Evolutionary conservation across 2,888 invertebrate genomes (phyloP).

Genomic region (Ochlodes sylvanus): DNA sequence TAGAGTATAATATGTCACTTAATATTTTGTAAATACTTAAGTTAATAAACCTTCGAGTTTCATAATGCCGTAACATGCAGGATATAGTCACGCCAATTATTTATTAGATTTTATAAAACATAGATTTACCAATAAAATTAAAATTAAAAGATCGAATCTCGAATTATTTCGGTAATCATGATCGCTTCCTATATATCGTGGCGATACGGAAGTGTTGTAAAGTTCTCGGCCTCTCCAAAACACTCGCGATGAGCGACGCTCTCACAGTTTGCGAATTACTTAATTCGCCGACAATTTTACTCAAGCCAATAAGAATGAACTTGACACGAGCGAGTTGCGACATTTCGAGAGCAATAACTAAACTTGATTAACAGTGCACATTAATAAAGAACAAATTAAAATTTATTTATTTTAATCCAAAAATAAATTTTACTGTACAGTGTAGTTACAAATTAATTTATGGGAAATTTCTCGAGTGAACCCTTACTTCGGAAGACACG

Average conservation of each 20-base stretch:
- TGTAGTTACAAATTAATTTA: too few species aligned
- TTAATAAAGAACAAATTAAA: not conserved
- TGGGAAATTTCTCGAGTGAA: too few species aligned
- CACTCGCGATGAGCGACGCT: conserved; percentile 48
- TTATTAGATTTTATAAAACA: too few species aligned
- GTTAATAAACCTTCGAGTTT: too few species aligned
- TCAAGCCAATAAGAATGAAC: conserved; percentile 14
- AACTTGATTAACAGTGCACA: not conserved
- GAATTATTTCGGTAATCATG: conserved; percentile 18
- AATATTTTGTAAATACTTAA: too few species aligned
- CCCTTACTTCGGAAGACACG: too few species aligned
- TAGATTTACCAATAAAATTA: conserved; percentile 10
- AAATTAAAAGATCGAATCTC: conserved; percentile 2
- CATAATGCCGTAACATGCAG: too few species aligned
- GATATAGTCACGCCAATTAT: too few species aligned
- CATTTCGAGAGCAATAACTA: not conserved
- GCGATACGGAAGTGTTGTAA: conserved; percentile 48
- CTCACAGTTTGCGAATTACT: conserved; percentile 60
- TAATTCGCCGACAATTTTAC: conserved; percentile 39
- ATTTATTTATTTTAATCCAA: too few species aligned
- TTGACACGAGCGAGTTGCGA: conserved; percentile 21
- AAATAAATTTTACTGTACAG: too few species aligned
- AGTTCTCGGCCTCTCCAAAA: conserved; percentile 47
- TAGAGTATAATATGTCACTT: too few species aligned
- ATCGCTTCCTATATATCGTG: conserved; percentile 28